Conservation (phyloP, 1,140 invertebrate species). For the Trypoxylus dichotomus region DNA sequence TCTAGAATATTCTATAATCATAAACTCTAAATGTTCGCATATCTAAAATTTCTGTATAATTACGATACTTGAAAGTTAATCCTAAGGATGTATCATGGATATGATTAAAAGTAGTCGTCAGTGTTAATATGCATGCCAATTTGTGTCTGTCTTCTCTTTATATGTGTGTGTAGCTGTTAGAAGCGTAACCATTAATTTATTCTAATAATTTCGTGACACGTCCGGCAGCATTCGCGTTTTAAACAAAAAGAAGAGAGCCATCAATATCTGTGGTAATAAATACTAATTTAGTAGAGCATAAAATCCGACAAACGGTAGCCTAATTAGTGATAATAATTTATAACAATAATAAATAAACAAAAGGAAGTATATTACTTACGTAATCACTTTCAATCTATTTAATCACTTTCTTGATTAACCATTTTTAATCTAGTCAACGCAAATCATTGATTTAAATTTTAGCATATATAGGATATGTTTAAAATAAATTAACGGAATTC, state of each 20-base stretch:
- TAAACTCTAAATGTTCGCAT: too few relatives aligned
- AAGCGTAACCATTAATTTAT: not conserved
- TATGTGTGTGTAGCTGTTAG: not conserved
- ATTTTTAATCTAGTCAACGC: not conserved
- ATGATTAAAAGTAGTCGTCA: not conserved
- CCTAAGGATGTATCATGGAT: not conserved
- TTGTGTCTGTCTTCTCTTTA: not conserved
- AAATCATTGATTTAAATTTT: too few relatives aligned
- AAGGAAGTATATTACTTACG: not conserved
- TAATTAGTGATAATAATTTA: conserved; percentile 20
- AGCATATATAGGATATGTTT: too few relatives aligned
- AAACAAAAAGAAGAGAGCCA: not conserved
- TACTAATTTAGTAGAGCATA: conserved; percentile 16
- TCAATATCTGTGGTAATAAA: conserved; percentile 19
- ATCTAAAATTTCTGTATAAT: too few relatives aligned
- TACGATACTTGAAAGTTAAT: not conserved
- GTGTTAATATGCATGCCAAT: not conserved
- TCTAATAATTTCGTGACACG: not conserved
- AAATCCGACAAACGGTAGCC: not conserved
- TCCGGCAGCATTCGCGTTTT: not conserved
- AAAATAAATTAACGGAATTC: too few relatives aligned
- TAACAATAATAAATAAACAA: not conserved
- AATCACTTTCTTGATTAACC: not conserved
- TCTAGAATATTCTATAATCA: too few relatives aligned
- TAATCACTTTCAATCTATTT: not conserved